phyloP scores from a whole-genome alignment of 2,888 invertebrate genomes.

The Drosophila cognata region DNA sequence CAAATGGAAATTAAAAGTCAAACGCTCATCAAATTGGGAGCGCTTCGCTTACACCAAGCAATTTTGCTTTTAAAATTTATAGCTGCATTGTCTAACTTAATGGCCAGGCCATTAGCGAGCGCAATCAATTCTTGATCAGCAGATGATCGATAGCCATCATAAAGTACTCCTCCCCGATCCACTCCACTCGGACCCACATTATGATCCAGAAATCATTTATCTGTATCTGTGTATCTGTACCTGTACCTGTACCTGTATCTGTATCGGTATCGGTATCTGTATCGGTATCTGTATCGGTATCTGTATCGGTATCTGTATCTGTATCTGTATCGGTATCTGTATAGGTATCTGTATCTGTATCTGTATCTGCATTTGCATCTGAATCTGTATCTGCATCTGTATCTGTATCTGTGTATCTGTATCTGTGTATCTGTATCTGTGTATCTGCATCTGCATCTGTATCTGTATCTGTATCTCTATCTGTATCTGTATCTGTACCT shows the following conservation, averaged over 20 bases:
- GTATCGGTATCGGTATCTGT: not conserved
- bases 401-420: not conserved
- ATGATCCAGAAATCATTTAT: constrained; percentile 8
- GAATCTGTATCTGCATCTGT: not conserved
- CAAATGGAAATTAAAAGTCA: constrained; percentile 4
- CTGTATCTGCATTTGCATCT: no score
- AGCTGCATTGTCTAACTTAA: constrained; percentile 74
- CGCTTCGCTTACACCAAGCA: constrained; percentile 43
- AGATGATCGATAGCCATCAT: constrained; percentile 31
- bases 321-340: not conserved
- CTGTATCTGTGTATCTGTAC: not conserved
- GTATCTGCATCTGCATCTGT: not conserved
- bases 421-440: not conserved
- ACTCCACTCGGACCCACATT: not conserved
- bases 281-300: not conserved
- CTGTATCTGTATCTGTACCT: not conserved
- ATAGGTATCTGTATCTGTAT: not conserved
- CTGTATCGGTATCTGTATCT: not conserved
- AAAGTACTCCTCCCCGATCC: not conserved
- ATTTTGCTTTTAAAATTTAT: constrained; percentile 69
- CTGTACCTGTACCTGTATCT: not conserved
- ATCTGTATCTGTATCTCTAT: not conserved
- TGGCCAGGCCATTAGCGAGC: constrained; percentile 69
- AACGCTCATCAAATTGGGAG: constrained; percentile 20
- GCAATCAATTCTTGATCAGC: constrained; percentile 46